Percentiles rank a stretch among this genome's conserved stretches.
phyloP scores from a whole-genome alignment of 2,888 invertebrate species.

The Ennomos fuscantarius region DNA sequence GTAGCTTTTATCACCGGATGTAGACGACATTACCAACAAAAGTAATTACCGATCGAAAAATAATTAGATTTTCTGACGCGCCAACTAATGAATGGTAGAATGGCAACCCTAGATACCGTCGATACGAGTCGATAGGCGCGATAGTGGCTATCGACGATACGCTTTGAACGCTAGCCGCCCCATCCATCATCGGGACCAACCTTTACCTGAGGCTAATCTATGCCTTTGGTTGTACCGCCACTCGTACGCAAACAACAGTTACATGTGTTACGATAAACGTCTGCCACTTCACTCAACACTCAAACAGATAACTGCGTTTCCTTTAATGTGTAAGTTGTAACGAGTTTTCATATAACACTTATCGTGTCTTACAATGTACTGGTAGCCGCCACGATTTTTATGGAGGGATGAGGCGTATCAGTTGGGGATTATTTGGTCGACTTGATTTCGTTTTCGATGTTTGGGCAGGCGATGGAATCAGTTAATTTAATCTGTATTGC shows the following conservation, averaged over 20 bases:
- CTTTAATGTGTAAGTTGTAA: slow-evolving; percentile 63
- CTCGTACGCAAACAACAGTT: slow-evolving; percentile 72
- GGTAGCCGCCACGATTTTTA: slow-evolving; percentile 48
- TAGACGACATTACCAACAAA: not conserved
- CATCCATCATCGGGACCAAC: slow-evolving; percentile 74
- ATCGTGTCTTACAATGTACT: slow-evolving; percentile 43
- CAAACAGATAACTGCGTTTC: slow-evolving; percentile 69
- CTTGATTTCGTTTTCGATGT: slow-evolving; percentile 23
- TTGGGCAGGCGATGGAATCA: slow-evolving; percentile 9
- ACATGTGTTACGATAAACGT: slow-evolving; percentile 79
- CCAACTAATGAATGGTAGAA: slow-evolving; percentile 4
- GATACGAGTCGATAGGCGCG: slow-evolving; percentile 66
- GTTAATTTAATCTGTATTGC: slow-evolving; percentile 10
- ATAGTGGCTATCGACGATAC: slow-evolving; percentile 72
- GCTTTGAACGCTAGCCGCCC: slow-evolving; percentile 80
- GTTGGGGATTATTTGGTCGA: slow-evolving; percentile 22
- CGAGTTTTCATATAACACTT: slow-evolving; percentile 51
- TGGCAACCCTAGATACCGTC: slow-evolving; percentile 56
- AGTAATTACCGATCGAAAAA: slow-evolving; percentile 20
- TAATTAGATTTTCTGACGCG: slow-evolving; percentile 7
- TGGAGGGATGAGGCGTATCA: slow-evolving; percentile 32
- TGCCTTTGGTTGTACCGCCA: slow-evolving; percentile 77
- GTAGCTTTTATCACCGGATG: no score
- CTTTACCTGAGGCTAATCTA: slow-evolving; percentile 58
- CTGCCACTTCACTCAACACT: slow-evolving; percentile 74